Base-by-base conservation (phyloP, 1,140 invertebrate genomes). In the Sinella curviseta region DNA sequence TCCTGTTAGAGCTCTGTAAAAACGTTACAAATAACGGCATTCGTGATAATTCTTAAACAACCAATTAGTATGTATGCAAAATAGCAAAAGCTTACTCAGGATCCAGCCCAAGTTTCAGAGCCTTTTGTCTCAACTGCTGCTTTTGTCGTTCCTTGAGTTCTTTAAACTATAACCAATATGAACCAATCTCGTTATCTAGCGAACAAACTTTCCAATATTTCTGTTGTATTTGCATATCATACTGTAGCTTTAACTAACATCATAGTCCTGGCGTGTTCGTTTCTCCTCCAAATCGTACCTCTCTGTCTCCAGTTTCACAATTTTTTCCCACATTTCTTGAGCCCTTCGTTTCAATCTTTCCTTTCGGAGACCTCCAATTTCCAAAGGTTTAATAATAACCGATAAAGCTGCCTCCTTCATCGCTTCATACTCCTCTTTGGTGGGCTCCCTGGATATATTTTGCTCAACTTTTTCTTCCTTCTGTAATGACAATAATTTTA, bases 121-220 rank as follows among this genome's bases (percentile, higher is more conserved):
- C 89, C 81, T 89, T 90, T 78, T 88, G 87, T 77, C 89, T 85
- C 81, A 89, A 88, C 79, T 88, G 88, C 83, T 90, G 89, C 79
- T 88, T 88, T 83, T 90, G 88, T 73, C 89, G 86, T 85, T 90
- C 89, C 82, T 85, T 86, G 81, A 90, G 83, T 83, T 90, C 89
- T 86, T 90, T 90, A 84, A 90, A 84, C 89, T 60, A 60, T 60
- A 3, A 48, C 17, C 17, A 48, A n/a, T n/a, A n/a, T n/a, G n/a
- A n/a, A n/a, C n/a, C n/a, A 16, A 80, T 31, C 36, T n/a, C 33
- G 28, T 31, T 31, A 39, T 17, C 70, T 14, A 17, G 34, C 17
- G 30, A 76, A 55, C 24, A 20, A 1, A 24, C 24, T 26, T 16
- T n/a, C n/a, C n/a, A n/a, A n/a, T n/a, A n/a, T n/a, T n/a, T n/a